Evolutionary conservation across 1,140 invertebrate species (phyloP), one percentile per base, ranked within the genome.

Genomic region (Trachymyrmex cornetzi): DNA sequence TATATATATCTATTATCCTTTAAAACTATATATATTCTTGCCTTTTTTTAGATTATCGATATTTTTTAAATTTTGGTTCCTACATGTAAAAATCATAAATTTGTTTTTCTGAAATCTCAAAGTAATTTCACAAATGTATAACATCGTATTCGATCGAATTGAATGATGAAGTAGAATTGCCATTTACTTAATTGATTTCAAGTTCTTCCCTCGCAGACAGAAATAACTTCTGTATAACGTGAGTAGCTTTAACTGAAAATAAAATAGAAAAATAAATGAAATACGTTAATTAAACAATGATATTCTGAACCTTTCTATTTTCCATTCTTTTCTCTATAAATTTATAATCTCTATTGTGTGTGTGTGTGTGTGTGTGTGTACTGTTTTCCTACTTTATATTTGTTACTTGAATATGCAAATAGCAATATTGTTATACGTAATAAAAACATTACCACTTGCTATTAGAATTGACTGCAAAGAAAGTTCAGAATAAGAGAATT

Each of bases 131-230:
- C 24, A 48, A 4, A 44, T 59, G 1, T 16, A 24, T 53, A 16
- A n/a, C 16, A 16, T 69, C 14, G 12, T 57, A 71, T 11, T 27
- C 22, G 38, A 44, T 22, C 5, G 12, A 27, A n/a, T 9, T 1
- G 14, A 50, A 16, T 16, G 48, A 50, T 50, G 14, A 16, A 14
- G 16, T 64, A 30, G 12, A 77, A 66, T 66, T 48, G 34, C 14
- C 38, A 57, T 9, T 14, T n/a, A 63, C 38, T 77, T 71, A 77
- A 77, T 80, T 38, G 4, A 71, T 34, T 61, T 91, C 90, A 7
- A 27, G 48, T 69, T 91, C 90, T n/a, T 91, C 90, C 0, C n/a
- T 91, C 19, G 89, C 89, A 59, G 90, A 91, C 50, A 91, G 55
- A 38, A 91, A 91, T 69, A 91, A 55, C 5, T 91, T 91, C 50